A percentile compares a stretch with the other conserved stretches of the same genome.
Conservation (phyloP, 2,888 invertebrate genomes). For the Drosophila niveifrons region DNA sequence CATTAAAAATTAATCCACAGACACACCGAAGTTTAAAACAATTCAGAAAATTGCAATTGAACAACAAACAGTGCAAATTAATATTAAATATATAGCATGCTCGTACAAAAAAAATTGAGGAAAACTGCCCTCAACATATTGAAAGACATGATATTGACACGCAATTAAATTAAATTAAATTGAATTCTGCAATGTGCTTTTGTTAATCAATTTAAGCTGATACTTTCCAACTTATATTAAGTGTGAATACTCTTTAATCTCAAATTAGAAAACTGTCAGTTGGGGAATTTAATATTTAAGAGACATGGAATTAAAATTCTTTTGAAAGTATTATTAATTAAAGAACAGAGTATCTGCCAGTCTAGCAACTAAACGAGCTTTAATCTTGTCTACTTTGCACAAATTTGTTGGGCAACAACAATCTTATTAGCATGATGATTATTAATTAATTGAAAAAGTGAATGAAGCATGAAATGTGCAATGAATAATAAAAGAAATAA, state of each 20-base stretch:
- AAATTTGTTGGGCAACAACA: conserved; percentile 33
- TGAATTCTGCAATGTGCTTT: conserved; percentile 55
- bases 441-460: conserved; percentile 77
- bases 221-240: conserved; percentile 1
- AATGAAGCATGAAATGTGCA: conserved; percentile 79
- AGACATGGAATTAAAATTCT: too few relatives aligned
- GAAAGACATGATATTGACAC: conserved; percentile 66
- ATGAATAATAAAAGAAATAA: conserved; percentile 66
- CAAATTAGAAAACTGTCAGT: neutral
- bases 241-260: neutral
- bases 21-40: conserved; percentile 46
- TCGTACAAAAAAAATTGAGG: neutral
- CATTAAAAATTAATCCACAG: conserved; percentile 42
- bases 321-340: too few relatives aligned
- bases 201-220: conserved; percentile 11
- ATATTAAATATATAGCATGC: conserved; percentile 10
- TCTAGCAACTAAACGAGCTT: neutral
- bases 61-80: conserved; percentile 18
- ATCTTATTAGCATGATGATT: conserved; percentile 77
- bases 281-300: too few relatives aligned
- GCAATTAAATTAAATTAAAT: conserved; percentile 72
- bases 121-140: conserved; percentile 43
- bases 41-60: conserved; percentile 21
- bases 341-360: neutral
- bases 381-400: neutral